phyloP scores from a whole-genome alignment of 2,797 vertebrate genomes.

The Phoebastria nigripes region DNA sequence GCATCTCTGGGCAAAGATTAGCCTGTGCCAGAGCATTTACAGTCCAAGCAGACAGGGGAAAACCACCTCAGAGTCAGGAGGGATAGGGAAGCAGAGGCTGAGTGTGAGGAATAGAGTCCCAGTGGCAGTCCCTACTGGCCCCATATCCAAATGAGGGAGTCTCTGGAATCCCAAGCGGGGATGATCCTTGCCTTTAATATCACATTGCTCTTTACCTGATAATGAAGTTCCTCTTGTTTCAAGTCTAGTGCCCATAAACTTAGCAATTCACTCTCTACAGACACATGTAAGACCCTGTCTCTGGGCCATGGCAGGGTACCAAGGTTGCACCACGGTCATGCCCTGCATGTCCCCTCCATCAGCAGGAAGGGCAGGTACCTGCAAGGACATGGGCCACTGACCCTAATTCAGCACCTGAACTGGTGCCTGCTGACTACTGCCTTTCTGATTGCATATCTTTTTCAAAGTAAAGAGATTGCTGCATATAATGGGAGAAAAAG shows the following conservation, averaged over 20 bases:
- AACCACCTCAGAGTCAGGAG: background rate
- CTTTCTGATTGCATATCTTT: background rate
- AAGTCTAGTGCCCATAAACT: background rate
- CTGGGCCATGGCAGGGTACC: too few relatives aligned
- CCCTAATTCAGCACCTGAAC: background rate
- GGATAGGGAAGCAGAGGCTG: background rate
- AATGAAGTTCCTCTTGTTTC: background rate
- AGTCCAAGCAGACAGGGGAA: background rate
- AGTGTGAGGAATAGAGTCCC: background rate
- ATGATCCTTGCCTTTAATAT: background rate
- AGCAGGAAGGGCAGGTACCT: background rate
- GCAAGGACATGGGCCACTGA: background rate
- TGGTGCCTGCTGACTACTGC: background rate
- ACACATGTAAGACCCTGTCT: accelerated
- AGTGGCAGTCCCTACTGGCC: background rate
- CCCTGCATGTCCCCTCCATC: accelerated
- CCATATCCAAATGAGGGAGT: background rate
- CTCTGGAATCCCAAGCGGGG: background rate
- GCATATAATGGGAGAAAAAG: background rate
- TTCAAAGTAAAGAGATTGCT: background rate
- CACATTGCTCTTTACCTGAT: background rate
- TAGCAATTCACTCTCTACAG: background rate
- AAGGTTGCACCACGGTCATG: background rate
- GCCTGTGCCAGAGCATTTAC: background rate
- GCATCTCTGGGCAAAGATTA: background rate